A percentile compares a stretch with the other conserved stretches of the same genome.
Conservation (phyloP, 2,113 vertebrate species). For the Crotalus tigris region DNA sequence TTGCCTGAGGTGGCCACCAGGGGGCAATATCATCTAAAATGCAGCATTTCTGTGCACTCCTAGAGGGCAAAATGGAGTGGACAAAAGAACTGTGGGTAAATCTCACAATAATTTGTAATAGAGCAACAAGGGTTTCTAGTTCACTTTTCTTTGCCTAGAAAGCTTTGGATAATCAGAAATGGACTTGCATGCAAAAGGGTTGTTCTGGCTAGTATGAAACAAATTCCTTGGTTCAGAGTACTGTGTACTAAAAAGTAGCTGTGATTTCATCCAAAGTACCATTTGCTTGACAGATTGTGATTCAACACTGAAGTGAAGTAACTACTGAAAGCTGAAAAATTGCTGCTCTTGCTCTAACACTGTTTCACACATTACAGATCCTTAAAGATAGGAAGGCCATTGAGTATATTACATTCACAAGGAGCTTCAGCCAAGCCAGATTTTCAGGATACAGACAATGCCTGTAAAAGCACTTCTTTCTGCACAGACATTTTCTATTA, state of each 20-base stretch:
- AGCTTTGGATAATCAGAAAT: not conserved
- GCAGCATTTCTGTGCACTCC: not conserved
- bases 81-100: not conserved
- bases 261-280: not conserved
- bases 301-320: not conserved
- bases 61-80: not conserved
- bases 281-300: not conserved
- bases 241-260: not conserved
- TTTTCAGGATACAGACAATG: not conserved
- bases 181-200: not conserved
- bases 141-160: not conserved
- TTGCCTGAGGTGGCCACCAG: slow-evolving; percentile 46
- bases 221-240: not conserved
- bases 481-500: not conserved
- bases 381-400: not conserved
- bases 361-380: not conserved
- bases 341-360: not conserved
- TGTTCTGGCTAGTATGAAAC: not conserved
- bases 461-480: not conserved
- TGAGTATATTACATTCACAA: not conserved
- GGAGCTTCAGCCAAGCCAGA: not conserved
- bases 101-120: not conserved
- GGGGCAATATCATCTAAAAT: slow-evolving; percentile 37
- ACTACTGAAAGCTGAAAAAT: not conserved
- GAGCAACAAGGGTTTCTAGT: not conserved